Conservation (phyloP, 2,113 vertebrate species). For the Ctenomys sociabilis region DNA sequence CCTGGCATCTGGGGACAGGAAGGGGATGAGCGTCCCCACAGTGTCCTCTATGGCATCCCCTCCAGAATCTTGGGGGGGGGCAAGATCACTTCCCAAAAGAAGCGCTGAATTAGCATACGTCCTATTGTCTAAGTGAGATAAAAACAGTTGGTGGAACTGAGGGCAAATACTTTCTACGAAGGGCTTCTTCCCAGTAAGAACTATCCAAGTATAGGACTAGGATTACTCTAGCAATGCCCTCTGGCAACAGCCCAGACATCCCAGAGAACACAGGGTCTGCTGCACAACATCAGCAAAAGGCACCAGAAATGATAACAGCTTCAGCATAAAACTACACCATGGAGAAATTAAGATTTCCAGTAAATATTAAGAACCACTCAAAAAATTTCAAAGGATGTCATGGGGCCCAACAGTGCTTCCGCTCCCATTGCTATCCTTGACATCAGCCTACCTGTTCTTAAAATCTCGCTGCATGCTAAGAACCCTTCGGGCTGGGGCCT, state of each 20-base stretch:
- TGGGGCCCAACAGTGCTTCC: background rate
- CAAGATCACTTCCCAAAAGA: background rate
- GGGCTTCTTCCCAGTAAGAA: background rate
- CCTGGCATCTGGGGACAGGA: rapidly evolving
- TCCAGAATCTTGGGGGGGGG: rapidly evolving
- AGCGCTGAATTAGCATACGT: background rate
- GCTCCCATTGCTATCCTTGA: background rate
- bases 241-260: background rate
- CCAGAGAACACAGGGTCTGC: background rate
- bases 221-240: background rate
- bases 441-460: background rate
- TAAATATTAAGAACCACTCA: background rate
- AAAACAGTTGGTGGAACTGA: background rate
- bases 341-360: background rate
- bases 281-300: background rate
- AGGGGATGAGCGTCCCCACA: background rate
- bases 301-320: background rate
- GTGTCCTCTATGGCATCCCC: background rate
- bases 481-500: background rate
- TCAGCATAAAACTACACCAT: background rate
- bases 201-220: background rate
- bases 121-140: background rate
- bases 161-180: background rate
- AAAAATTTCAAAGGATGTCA: background rate
- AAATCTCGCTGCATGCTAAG: background rate